These are phyloP conservation scores for Brassicogethes aeneus DNA, from an alignment of 2,888 invertebrate species.

Conservation along the genomic window DNA sequence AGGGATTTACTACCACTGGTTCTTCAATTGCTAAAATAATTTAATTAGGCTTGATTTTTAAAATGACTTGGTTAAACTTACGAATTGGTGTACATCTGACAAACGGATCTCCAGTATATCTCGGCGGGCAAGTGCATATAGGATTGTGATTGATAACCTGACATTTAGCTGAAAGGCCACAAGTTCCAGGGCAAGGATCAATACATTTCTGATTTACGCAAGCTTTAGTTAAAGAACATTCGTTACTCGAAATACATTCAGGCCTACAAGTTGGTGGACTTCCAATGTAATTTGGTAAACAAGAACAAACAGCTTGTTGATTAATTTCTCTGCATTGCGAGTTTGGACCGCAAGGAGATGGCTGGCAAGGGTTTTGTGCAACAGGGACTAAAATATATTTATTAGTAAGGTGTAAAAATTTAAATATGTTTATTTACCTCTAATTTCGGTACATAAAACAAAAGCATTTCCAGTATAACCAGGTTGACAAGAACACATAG, in stretches of 20 bases:
- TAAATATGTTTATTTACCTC: constrained; percentile 65
- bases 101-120: constrained; percentile 55
- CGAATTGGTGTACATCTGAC: constrained; percentile 33
- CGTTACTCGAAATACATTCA: constrained; percentile 70
- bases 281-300: constrained; percentile 38
- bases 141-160: constrained; percentile 67
- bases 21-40: constrained; percentile 16
- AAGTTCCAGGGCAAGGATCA: constrained; percentile 79
- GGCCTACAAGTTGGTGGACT: constrained; percentile 67
- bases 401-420: constrained; percentile 67
- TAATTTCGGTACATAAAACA: constrained; percentile 46
- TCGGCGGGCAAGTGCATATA: constrained; percentile 47
- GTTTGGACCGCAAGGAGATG: constrained; percentile 74
- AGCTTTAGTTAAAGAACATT: constrained; percentile 67
- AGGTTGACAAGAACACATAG: constrained; percentile 64
- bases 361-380: constrained; percentile 53
- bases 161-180: constrained; percentile 68
- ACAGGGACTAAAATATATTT: constrained; percentile 46
- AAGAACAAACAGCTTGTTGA: constrained; percentile 41
- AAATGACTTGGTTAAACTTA: constrained; percentile 15
- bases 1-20: constrained; percentile 41
- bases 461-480: constrained; percentile 45
- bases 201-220: constrained; percentile 72
- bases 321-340: constrained; percentile 66
- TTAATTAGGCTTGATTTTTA: constrained; percentile 1